A percentile compares a stretch with the other conserved stretches of the same genome.
Evolutionary conservation across 2,888 invertebrate species (phyloP).

Genomic region (Orchestes rusci): DNA sequence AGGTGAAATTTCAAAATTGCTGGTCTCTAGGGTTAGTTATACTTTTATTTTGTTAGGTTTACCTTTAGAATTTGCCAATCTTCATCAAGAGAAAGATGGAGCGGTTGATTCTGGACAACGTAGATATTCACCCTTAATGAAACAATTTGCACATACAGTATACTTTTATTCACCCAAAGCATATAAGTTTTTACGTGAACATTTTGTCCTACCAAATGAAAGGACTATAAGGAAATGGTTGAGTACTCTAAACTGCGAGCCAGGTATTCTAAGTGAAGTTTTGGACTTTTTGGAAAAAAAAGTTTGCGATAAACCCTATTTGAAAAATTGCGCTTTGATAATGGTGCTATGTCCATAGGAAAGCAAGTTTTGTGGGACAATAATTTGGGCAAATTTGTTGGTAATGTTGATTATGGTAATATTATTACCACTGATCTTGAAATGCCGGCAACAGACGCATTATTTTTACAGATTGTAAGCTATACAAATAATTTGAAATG

Average conservation of each 20-base stretch:
- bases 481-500: conserved; percentile 17
- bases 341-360: conserved; percentile 15
- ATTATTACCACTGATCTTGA: conserved; percentile 7
- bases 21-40: background rate
- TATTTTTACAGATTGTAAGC: conserved; percentile 9
- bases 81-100: conserved; percentile 6
- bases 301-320: conserved; percentile 10
- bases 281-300: conserved; percentile 25
- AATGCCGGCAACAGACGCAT: conserved; percentile 7
- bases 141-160: conserved; percentile 23
- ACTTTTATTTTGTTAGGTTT: conserved; percentile 12
- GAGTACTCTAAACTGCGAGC: conserved; percentile 24
- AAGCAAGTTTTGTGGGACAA: conserved; percentile 13
- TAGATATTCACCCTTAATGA: conserved; percentile 23
- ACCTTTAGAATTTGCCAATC: conserved; percentile 21
- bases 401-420: conserved; percentile 13
- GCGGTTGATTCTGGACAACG: conserved; percentile 3
- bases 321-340: conserved; percentile 25
- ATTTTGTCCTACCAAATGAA: conserved; percentile 26
- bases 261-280: conserved; percentile 24
- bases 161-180: conserved; percentile 29
- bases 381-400: conserved; percentile 2
- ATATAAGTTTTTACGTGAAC: conserved; percentile 23
- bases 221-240: conserved; percentile 28
- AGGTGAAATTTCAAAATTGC: conserved; percentile 10